Evolutionary conservation across 2,113 vertebrate genomes (phyloP).

Genomic region (Anoura caudifer): DNA sequence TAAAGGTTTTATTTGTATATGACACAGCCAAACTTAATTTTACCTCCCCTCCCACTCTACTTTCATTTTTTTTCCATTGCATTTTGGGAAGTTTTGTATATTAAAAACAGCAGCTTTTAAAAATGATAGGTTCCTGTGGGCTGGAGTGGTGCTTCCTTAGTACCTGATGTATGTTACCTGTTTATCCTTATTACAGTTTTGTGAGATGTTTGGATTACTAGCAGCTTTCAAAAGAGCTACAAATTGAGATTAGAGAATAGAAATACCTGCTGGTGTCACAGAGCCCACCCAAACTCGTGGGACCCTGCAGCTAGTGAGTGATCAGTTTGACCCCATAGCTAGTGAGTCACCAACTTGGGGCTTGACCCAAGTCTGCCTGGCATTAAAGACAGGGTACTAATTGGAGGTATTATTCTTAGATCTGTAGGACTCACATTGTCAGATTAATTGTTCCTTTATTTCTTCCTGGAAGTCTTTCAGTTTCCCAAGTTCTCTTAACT

Average conservation of each 20-base stretch:
- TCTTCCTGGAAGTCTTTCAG: background rate
- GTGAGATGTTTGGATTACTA: background rate
- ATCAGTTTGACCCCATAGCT: background rate
- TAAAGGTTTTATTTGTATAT: slow-evolving; percentile 36
- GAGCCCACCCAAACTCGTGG: background rate
- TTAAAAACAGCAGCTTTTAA: background rate
- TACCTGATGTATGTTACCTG: background rate
- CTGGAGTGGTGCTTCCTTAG: background rate
- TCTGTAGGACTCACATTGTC: background rate
- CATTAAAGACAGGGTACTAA: background rate
- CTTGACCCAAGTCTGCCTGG: background rate
- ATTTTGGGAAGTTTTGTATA: background rate
- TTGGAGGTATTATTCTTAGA: background rate
- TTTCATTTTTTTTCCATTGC: slow-evolving; percentile 15
- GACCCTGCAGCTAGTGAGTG: background rate
- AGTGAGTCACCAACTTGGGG: background rate
- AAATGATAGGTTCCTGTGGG: background rate
- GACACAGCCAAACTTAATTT: background rate
- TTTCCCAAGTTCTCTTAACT: background rate
- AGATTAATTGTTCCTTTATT: background rate
- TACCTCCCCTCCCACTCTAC: background rate
- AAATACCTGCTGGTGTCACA: background rate
- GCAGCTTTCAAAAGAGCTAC: background rate
- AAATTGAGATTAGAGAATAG: background rate
- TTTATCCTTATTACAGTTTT: background rate